Evolutionary conservation across 1,140 invertebrate species (phyloP), one percentile per base, ranked within the genome.

Genomic region (Chrysoperla carnea): DNA sequence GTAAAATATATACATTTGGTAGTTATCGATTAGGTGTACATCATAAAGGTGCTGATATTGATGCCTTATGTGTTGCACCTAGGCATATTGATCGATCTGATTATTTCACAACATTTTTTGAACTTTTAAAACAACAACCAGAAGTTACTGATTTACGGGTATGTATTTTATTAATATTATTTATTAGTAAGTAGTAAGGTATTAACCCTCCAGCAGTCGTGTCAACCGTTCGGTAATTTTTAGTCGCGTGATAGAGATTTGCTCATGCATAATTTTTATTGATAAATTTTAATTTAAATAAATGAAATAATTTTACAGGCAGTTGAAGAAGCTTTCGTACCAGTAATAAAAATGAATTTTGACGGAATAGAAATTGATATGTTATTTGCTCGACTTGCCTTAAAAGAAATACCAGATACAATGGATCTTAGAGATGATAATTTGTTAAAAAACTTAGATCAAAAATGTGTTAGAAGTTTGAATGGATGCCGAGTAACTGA

Each of bases 331-430:
- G 96, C 96, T 0, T 99, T 90, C 70, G 96, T 99, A 42, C 96
- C 96, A 13, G 91, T 99, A 4, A 97, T 99, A 40, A 99, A 99
- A 70, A 93, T 99, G 86, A 90, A 89, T 57, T 98, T 98, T 66
- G 88, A 95, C 70, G 90, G 89, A 15, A 97, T 99, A 51, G 95
- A 97, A 69, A 90, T 96, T 47, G 96, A 99, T 73, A 85, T 99
- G 78, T 61, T 98, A 39, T 99, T 99, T 68, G 92, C 94, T 0
- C 73, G 88, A 46, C 64, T 99, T 33, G 84, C 90, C 13, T 65
- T 94, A 1, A 94, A 94, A 58, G 86, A 92, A 64, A 91, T 99
- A 60, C 61, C 85, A 59, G 75, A 76, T 53, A 71, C 72, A 9
- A 76, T 77, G 68, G 87, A 97, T 67, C 68, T 99, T 6, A 70